Evolutionary conservation across 1,140 invertebrate genomes (phyloP).

Genomic region (Eubasilissa regina): DNA sequence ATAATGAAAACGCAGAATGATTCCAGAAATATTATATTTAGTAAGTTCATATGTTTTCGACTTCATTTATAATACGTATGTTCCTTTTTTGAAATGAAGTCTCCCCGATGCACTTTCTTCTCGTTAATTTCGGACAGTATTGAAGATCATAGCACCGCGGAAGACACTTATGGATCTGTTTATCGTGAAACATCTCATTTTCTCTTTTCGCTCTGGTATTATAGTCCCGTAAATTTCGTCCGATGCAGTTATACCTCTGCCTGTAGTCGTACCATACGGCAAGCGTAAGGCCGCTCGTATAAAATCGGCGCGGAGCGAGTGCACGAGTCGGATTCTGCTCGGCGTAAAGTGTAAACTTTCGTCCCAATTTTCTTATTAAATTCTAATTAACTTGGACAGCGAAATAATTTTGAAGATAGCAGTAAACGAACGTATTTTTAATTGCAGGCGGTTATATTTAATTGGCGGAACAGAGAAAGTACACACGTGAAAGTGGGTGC

Average conservation of each 20-base stretch:
- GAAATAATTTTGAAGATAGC: constrained; percentile 57
- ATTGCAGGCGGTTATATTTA: constrained; percentile 53
- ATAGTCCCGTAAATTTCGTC: constrained; percentile 19
- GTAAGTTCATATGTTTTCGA: too few species aligned
- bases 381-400: constrained; percentile 53
- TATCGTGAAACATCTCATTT: background rate
- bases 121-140: too few species aligned
- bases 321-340: constrained; percentile 2
- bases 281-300: background rate
- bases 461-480: constrained; percentile 59
- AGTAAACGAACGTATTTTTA: constrained; percentile 56
- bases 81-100: too few species aligned
- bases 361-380: constrained; percentile 54
- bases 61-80: too few species aligned
- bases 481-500: constrained; percentile 53
- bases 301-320: background rate
- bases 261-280: background rate
- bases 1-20: too few species aligned
- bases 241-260: constrained; percentile 20
- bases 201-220: background rate
- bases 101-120: too few species aligned
- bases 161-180: too few species aligned
- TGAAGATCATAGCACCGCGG: too few species aligned
- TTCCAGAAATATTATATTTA: too few species aligned
- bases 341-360: constrained; percentile 49